Evolutionary conservation across 2,797 vertebrate species (phyloP).

Genomic region (Melanotaenia maccullochi): DNA sequence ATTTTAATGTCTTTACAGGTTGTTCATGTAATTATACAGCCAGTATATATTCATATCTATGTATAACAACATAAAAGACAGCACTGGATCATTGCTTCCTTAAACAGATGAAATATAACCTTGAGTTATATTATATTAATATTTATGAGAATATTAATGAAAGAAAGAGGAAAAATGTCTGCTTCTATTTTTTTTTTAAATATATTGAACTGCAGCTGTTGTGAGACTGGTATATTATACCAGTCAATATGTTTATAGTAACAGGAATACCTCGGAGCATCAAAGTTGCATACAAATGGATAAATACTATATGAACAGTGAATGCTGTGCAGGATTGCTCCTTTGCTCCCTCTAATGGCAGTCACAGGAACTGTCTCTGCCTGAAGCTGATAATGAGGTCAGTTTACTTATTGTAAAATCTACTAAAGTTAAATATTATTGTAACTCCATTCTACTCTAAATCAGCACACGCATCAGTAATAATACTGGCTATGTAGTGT

Average conservation of each 20-base stretch:
- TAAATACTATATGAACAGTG: slow-evolving; percentile 20
- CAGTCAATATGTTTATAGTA: slow-evolving; percentile 44
- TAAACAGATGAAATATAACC: neutral
- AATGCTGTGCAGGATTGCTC: slow-evolving; percentile 15
- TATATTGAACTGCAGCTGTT: slow-evolving; percentile 11
- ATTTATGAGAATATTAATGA: neutral
- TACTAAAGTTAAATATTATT: neutral
- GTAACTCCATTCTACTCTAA: slow-evolving; percentile 3
- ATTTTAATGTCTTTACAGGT: neutral
- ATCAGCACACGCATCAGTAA: neutral
- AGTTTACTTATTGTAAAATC: slow-evolving; percentile 8
- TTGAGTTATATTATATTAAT: neutral
- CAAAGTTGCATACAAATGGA: slow-evolving; percentile 35
- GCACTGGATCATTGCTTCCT: neutral
- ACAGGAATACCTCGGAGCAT: slow-evolving; percentile 41
- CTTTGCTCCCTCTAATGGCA: slow-evolving; percentile 59
- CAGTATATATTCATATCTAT: neutral
- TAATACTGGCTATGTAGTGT: neutral
- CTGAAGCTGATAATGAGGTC: slow-evolving; percentile 26
- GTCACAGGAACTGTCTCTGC: slow-evolving; percentile 28
- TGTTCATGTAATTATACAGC: neutral
- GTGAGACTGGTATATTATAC: slow-evolving; percentile 20
- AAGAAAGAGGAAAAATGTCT: slow-evolving; percentile 1
- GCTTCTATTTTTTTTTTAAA: slow-evolving; percentile 15
- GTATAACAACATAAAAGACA: neutral